phyloP scores from a whole-genome alignment of 2,113 vertebrate species.

The Pygoscelis antarcticus region DNA sequence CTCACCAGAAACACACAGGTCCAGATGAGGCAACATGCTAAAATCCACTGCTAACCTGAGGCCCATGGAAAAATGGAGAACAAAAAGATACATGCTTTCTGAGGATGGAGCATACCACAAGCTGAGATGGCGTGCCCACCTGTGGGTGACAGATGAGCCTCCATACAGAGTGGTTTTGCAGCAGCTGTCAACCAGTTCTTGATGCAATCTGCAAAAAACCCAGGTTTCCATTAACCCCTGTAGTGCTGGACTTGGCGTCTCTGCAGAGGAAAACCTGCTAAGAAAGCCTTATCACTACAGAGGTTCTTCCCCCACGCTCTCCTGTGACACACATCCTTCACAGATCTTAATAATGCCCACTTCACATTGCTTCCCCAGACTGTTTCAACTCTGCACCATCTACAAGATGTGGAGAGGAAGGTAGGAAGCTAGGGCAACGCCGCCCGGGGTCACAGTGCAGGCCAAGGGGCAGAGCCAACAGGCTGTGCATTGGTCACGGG shows the following conservation, averaged over 20 bases:
- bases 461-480: not conserved
- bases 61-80: not conserved
- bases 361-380: not conserved
- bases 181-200: not conserved
- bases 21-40: not conserved
- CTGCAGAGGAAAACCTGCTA: not conserved
- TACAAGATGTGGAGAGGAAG: not conserved
- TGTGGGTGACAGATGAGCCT: not conserved
- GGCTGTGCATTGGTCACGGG: too few species aligned
- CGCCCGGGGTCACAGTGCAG: accelerated
- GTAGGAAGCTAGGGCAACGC: not conserved
- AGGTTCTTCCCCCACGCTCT: not conserved
- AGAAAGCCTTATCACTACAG: not conserved
- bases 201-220: not conserved
- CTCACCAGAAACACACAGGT: not conserved
- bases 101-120: not conserved
- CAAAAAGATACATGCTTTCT: not conserved
- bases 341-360: not conserved
- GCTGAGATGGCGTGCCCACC: not conserved
- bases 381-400: not conserved
- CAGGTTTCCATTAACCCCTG: not conserved
- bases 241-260: not conserved
- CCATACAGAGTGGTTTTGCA: not conserved
- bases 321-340: not conserved
- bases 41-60: not conserved